A percentile compares a stretch with the other conserved stretches of the same genome.
These are phyloP conservation scores for Schizopygopsis pylzovi DNA, from an alignment of 2,797 vertebrate genomes.

Conservation along the genomic window DNA sequence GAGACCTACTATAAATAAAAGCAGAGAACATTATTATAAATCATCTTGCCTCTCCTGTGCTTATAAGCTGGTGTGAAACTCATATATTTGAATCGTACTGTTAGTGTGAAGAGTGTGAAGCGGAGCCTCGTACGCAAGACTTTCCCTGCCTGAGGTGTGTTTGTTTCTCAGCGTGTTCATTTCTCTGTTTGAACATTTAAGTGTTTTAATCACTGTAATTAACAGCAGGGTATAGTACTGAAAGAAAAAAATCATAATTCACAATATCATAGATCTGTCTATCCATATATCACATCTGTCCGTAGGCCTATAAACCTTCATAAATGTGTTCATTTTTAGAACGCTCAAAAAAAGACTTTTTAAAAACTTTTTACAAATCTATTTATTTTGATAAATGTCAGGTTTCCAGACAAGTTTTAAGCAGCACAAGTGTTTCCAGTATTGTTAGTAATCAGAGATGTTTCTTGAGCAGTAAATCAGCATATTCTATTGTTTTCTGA, in stretches of 20 bases:
- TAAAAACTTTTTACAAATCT: no score
- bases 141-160: background rate
- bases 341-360: background rate
- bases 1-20: background rate
- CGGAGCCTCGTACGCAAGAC: background rate
- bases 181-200: conserved; percentile 24
- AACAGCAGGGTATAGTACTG: background rate
- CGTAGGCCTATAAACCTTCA: background rate
- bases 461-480: background rate
- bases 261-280: background rate
- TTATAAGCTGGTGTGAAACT: conserved; percentile 5
- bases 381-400: no score
- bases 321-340: background rate
- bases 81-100: background rate
- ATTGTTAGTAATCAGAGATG: background rate
- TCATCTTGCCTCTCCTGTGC: background rate
- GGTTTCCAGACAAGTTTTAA: background rate
- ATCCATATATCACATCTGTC: background rate
- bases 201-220: conserved; percentile 5
- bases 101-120: background rate
- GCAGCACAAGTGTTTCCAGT: background rate
- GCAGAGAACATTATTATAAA: background rate
- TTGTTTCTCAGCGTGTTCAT: conserved; percentile 2
- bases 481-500: background rate
- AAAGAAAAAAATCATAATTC: background rate